phyloP scores from a whole-genome alignment of 2,888 invertebrate species.

The Morpho achilles region DNA sequence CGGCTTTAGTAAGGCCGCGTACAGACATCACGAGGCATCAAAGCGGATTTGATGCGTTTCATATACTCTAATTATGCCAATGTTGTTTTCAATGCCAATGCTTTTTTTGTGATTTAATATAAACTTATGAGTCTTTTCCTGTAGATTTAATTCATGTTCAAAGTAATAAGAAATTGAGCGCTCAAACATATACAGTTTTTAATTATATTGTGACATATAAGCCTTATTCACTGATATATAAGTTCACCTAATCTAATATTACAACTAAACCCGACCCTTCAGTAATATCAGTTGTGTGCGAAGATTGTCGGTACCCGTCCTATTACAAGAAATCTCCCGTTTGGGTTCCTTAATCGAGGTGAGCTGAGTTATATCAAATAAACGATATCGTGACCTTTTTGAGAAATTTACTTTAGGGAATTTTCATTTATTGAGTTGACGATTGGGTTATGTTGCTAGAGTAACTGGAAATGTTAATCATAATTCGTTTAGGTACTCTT shows the following conservation, averaged over 20 bases:
- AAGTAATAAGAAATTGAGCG: too few relatives aligned
- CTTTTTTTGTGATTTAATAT: too few relatives aligned
- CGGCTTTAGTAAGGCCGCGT: too few relatives aligned
- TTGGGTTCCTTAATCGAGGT: conserved; percentile 28
- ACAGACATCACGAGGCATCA: too few relatives aligned
- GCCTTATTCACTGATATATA: conserved; percentile 26
- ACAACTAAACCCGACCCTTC: conserved; percentile 36
- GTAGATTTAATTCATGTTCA: too few relatives aligned
- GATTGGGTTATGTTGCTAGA: too few relatives aligned
- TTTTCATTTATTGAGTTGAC: not conserved
- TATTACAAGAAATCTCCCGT: conserved; percentile 29
- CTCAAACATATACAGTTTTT: not conserved
- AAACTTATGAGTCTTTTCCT: not conserved
- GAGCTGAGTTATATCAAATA: conserved; percentile 19
- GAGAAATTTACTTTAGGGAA: conserved; percentile 9
- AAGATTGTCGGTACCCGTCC: conserved; percentile 24
- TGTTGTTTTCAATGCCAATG: too few relatives aligned
- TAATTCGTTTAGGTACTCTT: too few relatives aligned
- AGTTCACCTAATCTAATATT: conserved; percentile 24
- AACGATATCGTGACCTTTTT: conserved; percentile 7
- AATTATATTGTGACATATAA: conserved; percentile 19
- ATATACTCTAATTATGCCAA: too few relatives aligned
- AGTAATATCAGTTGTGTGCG: conserved; percentile 34
- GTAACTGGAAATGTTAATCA: too few relatives aligned
- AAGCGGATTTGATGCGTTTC: too few relatives aligned